phyloP scores from a whole-genome alignment of 2,888 invertebrate species.

The Beris morrisii region DNA sequence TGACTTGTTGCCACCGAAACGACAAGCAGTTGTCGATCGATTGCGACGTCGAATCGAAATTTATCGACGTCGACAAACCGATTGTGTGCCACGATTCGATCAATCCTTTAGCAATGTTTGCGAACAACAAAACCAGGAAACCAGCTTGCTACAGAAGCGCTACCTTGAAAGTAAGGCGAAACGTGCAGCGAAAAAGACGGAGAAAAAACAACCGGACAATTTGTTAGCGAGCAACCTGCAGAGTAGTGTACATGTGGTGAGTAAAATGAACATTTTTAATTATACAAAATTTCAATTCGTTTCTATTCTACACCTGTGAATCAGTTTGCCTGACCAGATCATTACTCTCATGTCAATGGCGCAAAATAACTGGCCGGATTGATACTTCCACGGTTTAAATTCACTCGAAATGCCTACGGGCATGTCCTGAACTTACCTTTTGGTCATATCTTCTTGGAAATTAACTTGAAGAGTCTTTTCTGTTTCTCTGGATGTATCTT shows the following conservation, averaged over 20 bases:
- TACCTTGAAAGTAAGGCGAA: conserved; percentile 91
- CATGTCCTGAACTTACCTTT: no score
- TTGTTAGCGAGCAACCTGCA: conserved; percentile 61
- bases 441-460: no score
- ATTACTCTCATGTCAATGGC: no score
- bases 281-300: background rate
- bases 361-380: no score
- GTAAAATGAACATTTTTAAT: conserved; percentile 44
- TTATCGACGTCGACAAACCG: conserved; percentile 82
- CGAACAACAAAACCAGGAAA: conserved; percentile 90
- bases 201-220: conserved; percentile 62
- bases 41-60: conserved; percentile 82
- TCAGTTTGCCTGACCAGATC: no score
- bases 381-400: no score
- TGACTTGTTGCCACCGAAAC: conserved; percentile 75
- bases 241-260: conserved; percentile 77
- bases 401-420: no score
- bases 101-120: conserved; percentile 84
- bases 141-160: conserved; percentile 82
- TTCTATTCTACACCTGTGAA: background rate
- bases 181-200: conserved; percentile 81
- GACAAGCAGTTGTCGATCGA: conserved; percentile 85
- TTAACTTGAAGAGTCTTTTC: no score
- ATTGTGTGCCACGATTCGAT: conserved; percentile 85
- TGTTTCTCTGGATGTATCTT: no score